Conservation (phyloP, 2,113 vertebrate genomes). For the Zosterops hypoxanthus region DNA sequence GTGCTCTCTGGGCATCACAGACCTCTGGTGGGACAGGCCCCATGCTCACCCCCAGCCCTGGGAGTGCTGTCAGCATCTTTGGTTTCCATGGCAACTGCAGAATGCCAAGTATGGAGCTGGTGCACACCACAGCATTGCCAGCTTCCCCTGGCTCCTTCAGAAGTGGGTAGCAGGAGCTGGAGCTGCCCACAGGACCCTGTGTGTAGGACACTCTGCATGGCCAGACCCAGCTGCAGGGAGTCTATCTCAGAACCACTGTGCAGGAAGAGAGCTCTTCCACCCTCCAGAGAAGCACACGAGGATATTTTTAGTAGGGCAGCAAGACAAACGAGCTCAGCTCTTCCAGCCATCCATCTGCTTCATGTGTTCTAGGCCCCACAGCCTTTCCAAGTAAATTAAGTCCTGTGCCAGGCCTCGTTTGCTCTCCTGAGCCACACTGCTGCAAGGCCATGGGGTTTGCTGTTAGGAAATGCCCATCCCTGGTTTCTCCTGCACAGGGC, state of each 20-base stretch:
- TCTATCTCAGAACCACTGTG: neutral
- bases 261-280: neutral
- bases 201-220: rapidly evolving
- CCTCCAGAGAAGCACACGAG: neutral
- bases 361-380: neutral
- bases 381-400: neutral
- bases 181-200: rapidly evolving
- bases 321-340: neutral
- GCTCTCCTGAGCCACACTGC: neutral
- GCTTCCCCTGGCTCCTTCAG: neutral
- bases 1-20: rapidly evolving
- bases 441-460: neutral
- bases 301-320: neutral
- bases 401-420: neutral
- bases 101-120: neutral
- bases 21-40: neutral
- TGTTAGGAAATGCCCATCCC: neutral
- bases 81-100: neutral
- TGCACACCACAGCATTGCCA: rapidly evolving
- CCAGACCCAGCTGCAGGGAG: neutral
- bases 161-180: neutral
- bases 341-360: neutral
- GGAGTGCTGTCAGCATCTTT: neutral
- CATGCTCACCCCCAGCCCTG: neutral
- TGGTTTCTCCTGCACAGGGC: neutral